These are phyloP conservation scores for Rhopalosiphum nymphaeae DNA, from an alignment of 2,888 invertebrate species.

Conservation along the genomic window DNA sequence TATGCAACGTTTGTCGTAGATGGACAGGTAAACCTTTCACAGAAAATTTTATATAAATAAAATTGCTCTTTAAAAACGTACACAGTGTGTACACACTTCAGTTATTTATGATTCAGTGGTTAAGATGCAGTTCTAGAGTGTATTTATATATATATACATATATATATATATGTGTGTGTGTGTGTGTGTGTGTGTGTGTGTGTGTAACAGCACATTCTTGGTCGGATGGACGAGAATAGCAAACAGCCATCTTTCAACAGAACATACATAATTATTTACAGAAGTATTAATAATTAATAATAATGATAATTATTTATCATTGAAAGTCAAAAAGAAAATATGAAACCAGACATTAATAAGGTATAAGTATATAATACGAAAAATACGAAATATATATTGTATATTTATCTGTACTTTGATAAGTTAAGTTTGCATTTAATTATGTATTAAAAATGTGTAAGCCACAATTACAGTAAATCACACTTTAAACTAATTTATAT, in stretches of 20 bases:
- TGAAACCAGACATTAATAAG: not conserved
- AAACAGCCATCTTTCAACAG: not conserved
- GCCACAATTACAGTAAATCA: not conserved
- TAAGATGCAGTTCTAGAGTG: not conserved
- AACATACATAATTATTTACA: not conserved
- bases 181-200: too few species aligned
- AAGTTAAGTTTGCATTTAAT: not conserved
- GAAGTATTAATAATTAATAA: not conserved
- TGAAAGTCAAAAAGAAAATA: not conserved
- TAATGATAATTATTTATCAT: too few species aligned
- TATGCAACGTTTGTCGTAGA: not conserved
- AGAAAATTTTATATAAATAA: not conserved
- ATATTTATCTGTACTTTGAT: not conserved
- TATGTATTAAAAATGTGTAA: not conserved
- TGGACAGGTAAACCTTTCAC: not conserved
- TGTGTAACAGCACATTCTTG: not conserved
- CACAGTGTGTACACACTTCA: not conserved
- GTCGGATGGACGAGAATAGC: not conserved
- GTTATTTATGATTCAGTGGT: conserved; percentile 11
- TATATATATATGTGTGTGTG: too few species aligned
- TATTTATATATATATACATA: not conserved
- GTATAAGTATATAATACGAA: too few species aligned
- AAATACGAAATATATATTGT: too few species aligned
- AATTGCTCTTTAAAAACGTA: conserved; percentile 1
- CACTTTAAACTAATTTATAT: not conserved